phyloP scores from a whole-genome alignment of 2,113 vertebrate species.

The Oreotrochilus melanogaster region DNA sequence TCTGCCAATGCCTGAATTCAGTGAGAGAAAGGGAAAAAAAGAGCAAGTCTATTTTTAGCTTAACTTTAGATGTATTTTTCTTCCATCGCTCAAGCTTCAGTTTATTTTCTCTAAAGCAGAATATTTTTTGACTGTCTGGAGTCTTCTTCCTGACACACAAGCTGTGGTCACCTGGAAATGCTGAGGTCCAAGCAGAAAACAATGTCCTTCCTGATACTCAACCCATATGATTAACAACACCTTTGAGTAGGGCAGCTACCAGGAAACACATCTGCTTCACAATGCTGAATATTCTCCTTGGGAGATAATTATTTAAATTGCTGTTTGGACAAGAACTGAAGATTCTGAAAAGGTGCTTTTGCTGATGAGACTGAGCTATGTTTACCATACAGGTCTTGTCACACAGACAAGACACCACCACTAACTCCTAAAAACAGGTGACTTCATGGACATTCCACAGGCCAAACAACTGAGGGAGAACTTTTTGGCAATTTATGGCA shows the following conservation, averaged over 20 bases:
- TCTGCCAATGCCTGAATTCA: slow-evolving; percentile 76
- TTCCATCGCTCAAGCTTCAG: neutral
- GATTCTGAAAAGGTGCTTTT: neutral
- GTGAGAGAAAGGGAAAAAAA: neutral
- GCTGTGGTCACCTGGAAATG: neutral
- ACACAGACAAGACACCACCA: neutral
- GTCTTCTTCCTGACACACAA: neutral
- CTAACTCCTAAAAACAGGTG: neutral
- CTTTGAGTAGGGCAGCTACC: neutral
- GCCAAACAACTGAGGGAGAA: neutral
- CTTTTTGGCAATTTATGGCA: neutral
- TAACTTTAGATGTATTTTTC: neutral
- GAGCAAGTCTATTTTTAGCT: neutral
- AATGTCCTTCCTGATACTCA: neutral
- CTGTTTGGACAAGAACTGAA: neutral
- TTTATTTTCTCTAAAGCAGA: neutral
- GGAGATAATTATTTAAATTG: neutral
- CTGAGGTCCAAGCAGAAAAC: fast-evolving
- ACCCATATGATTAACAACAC: fast-evolving
- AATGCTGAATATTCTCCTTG: neutral
- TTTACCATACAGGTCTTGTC: neutral
- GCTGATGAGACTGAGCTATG: neutral
- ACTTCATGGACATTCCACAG: neutral
- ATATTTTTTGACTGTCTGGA: neutral
- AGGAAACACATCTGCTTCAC: neutral